Evolutionary conservation across 2,888 invertebrate genomes (phyloP).

Genomic region (Limnephilus auricula): DNA sequence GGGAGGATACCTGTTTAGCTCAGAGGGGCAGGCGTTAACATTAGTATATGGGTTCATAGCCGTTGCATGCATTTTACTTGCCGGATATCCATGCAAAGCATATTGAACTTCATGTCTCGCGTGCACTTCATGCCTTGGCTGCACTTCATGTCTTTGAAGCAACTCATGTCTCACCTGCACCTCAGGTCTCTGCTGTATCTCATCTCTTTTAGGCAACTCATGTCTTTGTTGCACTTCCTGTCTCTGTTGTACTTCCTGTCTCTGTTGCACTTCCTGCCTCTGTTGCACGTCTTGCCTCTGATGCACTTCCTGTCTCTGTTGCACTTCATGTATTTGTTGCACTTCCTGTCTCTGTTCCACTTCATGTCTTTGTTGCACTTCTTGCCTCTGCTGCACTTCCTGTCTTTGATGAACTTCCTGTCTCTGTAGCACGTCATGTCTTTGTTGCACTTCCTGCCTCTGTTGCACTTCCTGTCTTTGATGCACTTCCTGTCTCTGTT

Average conservation of each 20-base stretch:
- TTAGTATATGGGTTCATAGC: constrained; percentile 43
- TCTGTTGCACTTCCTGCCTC: neutral
- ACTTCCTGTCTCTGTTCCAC: constrained; percentile 2
- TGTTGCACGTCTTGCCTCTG: neutral
- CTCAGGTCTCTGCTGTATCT: neutral
- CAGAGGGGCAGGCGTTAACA: constrained; percentile 46
- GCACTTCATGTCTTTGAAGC: neutral
- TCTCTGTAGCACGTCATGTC: neutral
- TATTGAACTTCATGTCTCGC: constrained; percentile 35
- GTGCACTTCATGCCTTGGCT: neutral
- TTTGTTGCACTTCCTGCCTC: neutral
- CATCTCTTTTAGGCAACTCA: neutral
- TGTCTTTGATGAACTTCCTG: neutral
- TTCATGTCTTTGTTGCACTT: constrained; percentile 30
- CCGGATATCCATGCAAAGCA: constrained; percentile 20
- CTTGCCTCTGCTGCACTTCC: neutral
- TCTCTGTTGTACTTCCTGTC: constrained; percentile 15
- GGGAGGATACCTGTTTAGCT: constrained; percentile 47
- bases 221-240: constrained; percentile 14
- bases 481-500: no score
- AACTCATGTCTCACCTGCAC: neutral
- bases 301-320: neutral
- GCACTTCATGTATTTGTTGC: neutral
- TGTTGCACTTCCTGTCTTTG: neutral
- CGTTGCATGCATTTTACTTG: constrained; percentile 12